A percentile compares a stretch with the other conserved stretches of the same genome.
These are phyloP conservation scores for Apodemia zela DNA, from an alignment of 2,888 invertebrate genomes.

Conservation along the genomic window DNA sequence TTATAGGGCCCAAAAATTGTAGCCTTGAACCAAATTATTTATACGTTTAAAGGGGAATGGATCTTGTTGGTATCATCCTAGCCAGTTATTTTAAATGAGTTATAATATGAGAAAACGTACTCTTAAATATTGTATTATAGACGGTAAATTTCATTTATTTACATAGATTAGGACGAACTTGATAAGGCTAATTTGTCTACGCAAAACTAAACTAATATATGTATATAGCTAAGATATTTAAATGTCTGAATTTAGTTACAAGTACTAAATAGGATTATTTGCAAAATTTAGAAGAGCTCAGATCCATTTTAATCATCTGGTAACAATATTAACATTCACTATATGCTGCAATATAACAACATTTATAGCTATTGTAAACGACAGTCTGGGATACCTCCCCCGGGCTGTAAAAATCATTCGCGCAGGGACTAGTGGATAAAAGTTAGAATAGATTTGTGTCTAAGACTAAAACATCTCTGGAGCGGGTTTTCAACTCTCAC, in stretches of 20 bases:
- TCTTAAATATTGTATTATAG: not conserved
- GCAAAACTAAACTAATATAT: conserved; percentile 22
- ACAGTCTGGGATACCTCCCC: no score
- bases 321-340: not conserved
- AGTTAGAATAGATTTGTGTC: no score
- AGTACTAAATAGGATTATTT: not conserved
- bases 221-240: conserved; percentile 10
- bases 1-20: not conserved
- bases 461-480: no score
- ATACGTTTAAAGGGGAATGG: no score
- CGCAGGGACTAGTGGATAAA: no score
- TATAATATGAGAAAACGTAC: not conserved
- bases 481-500: no score
- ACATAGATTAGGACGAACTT: conserved; percentile 47
- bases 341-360: not conserved
- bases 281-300: not conserved
- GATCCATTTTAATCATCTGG: no score
- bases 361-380: no score
- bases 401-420: no score
- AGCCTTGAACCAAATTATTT: no score
- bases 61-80: not conserved
- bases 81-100: not conserved
- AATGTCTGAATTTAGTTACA: not conserved
- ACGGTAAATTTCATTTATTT: conserved; percentile 6
- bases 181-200: conserved; percentile 49